phyloP scores from a whole-genome alignment of 2,797 vertebrate genomes.

The Micromesistius poutassou region DNA sequence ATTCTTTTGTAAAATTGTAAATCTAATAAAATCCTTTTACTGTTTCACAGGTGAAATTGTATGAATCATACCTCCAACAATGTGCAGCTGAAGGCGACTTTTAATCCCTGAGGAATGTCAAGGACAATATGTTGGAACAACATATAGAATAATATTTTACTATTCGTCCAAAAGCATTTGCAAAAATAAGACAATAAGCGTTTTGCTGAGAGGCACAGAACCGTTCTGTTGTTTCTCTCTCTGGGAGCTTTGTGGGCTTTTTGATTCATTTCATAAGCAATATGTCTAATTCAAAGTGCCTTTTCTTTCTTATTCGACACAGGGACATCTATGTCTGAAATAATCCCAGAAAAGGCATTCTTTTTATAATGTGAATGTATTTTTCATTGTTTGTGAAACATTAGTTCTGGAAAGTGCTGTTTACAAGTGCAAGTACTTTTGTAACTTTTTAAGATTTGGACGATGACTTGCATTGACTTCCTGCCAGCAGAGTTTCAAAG shows the following conservation, averaged over 20 bases:
- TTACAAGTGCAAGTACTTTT: conserved; percentile 37
- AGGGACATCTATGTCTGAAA: conserved; percentile 52
- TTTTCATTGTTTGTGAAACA: conserved; percentile 27
- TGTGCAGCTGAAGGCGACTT: conserved; percentile 77
- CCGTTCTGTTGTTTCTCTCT: conserved; percentile 16
- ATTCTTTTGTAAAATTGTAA: conserved; percentile 3
- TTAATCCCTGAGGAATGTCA: conserved; percentile 42
- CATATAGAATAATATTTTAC: background rate
- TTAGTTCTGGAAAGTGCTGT: conserved; percentile 12
- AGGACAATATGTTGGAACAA: background rate
- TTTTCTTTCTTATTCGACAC: conserved; percentile 38
- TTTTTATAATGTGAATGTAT: conserved; percentile 49
- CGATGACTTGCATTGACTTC: conserved; percentile 17
- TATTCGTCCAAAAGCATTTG: background rate
- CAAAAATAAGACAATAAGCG: background rate
- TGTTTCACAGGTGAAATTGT: conserved; percentile 67
- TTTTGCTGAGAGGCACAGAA: conserved; percentile 9
- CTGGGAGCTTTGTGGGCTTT: conserved; percentile 10
- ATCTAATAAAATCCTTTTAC: conserved; percentile 21
- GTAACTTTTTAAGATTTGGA: conserved; percentile 28
- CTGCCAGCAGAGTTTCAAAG: conserved; percentile 10
- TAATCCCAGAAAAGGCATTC: conserved; percentile 29
- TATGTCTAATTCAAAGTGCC: conserved; percentile 57
- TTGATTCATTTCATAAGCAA: conserved; percentile 29
- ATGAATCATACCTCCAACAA: conserved; percentile 77